phyloP scores from a whole-genome alignment of 2,888 invertebrate species.

The Drosophila barbarae region DNA sequence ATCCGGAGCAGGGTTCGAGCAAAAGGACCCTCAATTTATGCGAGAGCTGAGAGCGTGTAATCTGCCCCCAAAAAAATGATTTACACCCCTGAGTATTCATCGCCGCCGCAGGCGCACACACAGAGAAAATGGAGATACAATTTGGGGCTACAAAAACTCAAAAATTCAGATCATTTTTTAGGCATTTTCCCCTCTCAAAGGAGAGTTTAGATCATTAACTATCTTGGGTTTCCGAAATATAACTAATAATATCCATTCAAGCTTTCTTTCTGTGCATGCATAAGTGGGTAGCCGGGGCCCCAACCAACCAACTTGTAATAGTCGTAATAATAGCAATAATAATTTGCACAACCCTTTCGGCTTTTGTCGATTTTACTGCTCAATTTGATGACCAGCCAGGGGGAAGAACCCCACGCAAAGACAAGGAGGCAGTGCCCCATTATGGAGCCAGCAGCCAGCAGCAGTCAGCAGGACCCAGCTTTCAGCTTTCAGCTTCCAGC shows the following conservation, averaged over 20 bases:
- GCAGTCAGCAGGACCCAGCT: slow-evolving; percentile 5
- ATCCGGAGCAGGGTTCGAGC: background rate
- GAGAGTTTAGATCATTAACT: background rate
- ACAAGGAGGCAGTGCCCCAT: slow-evolving; percentile 4
- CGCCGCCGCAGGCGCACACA: background rate
- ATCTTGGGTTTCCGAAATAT: background rate
- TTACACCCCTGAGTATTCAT: slow-evolving; percentile 32
- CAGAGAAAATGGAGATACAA: background rate
- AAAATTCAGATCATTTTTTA: background rate
- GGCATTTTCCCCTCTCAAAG: background rate
- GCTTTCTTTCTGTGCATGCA: slow-evolving; percentile 2
- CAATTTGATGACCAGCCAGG: slow-evolving; percentile 56
- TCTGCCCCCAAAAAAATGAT: slow-evolving; percentile 56
- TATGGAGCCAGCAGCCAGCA: background rate
- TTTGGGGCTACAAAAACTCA: too few relatives aligned
- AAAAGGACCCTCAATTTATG: slow-evolving; percentile 45
- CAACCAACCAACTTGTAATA: slow-evolving; percentile 50
- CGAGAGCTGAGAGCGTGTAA: slow-evolving; percentile 34
- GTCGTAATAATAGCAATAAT: slow-evolving; percentile 68
- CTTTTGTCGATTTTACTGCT: slow-evolving; percentile 61
- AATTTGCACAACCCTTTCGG: slow-evolving; percentile 67
- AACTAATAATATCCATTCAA: background rate
- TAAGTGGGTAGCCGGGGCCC: background rate
- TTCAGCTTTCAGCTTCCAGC: slow-evolving; percentile 2
- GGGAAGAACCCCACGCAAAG: slow-evolving; percentile 4